A percentile compares a stretch with the other conserved stretches of the same genome.
Evolutionary conservation across 2,888 invertebrate genomes (phyloP).

Genomic region (Aproaerema taeniolella): DNA sequence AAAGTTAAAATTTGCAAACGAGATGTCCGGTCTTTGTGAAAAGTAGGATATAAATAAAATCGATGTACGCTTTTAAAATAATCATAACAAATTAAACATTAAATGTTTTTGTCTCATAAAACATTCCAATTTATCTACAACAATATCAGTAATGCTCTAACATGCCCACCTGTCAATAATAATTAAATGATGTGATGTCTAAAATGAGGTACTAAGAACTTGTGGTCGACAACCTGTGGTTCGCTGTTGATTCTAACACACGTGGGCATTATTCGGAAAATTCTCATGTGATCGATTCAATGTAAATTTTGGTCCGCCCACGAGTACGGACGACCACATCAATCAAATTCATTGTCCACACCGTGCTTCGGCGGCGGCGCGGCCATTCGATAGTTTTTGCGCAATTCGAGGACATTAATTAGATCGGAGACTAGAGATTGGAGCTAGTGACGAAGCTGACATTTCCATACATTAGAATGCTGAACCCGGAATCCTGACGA

Average conservation of each 20-base stretch:
- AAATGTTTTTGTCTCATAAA: background rate
- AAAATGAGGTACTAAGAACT: constrained; percentile 13
- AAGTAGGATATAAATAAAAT: constrained; percentile 34
- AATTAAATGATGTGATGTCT: background rate
- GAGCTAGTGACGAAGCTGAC: constrained; percentile 50
- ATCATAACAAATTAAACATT: background rate
- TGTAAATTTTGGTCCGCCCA: constrained; percentile 64
- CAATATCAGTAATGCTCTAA: too few relatives aligned
- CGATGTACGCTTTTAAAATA: constrained; percentile 1
- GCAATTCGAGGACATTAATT: constrained; percentile 53
- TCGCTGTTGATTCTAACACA: constrained; percentile 31
- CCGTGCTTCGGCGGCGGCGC: constrained; percentile 23
- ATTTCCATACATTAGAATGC: constrained; percentile 51
- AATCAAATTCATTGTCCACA: constrained; percentile 59
- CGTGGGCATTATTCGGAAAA: constrained; percentile 55
- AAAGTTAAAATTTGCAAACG: constrained; percentile 66
- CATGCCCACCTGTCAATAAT: too few relatives aligned
- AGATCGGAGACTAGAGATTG: constrained; percentile 51
- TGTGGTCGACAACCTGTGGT: constrained; percentile 43
- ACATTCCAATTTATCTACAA: background rate
- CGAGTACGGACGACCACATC: constrained; percentile 50
- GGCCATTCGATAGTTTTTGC: constrained; percentile 47
- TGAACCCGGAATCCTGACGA: constrained; percentile 62
- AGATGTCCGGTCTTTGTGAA: constrained; percentile 47
- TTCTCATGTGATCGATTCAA: constrained; percentile 60